Evolutionary conservation across 1,140 invertebrate genomes (phyloP).

Genomic region (Polyergus mexicanus): DNA sequence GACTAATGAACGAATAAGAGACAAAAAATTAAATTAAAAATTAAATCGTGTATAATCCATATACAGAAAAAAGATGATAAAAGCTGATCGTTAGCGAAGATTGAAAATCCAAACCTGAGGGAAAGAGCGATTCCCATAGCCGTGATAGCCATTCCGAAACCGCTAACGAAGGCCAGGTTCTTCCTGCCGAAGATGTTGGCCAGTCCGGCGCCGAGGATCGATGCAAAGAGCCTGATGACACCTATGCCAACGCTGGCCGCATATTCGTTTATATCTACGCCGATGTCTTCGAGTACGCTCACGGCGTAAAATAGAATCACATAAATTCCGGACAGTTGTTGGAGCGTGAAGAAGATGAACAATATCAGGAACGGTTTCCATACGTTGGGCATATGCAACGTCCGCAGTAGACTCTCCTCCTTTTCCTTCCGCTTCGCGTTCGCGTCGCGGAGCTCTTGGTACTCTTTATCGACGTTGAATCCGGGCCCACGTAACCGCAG

Average conservation of each 20-base stretch:
- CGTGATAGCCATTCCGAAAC: constrained; percentile 88
- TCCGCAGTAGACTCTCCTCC: constrained; percentile 57
- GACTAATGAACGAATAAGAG: background rate
- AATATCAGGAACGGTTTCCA: constrained; percentile 90
- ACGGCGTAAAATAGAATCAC: constrained; percentile 93
- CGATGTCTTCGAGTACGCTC: constrained; percentile 90
- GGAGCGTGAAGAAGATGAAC: constrained; percentile 89
- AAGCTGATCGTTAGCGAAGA: background rate
- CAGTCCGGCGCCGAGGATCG: constrained; percentile 89
- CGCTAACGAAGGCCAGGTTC: constrained; percentile 89
- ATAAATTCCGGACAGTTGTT: constrained; percentile 92
- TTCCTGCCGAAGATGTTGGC: constrained; percentile 91
- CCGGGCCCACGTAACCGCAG: constrained; percentile 89
- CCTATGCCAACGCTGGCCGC: constrained; percentile 92
- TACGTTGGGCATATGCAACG: constrained; percentile 80
- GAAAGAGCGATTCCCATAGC: constrained; percentile 87
- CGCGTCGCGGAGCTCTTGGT: constrained; percentile 70
- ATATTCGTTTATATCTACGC: constrained; percentile 90
- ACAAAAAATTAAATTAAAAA: background rate
- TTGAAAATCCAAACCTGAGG: constrained; percentile 69
- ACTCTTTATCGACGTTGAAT: constrained; percentile 77
- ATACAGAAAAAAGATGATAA: background rate
- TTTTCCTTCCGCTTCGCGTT: constrained; percentile 64
- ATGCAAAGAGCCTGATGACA: constrained; percentile 89
- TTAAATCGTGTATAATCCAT: background rate